Base-by-base conservation (phyloP, 2,888 invertebrate genomes). In the Diploptera punctata region DNA sequence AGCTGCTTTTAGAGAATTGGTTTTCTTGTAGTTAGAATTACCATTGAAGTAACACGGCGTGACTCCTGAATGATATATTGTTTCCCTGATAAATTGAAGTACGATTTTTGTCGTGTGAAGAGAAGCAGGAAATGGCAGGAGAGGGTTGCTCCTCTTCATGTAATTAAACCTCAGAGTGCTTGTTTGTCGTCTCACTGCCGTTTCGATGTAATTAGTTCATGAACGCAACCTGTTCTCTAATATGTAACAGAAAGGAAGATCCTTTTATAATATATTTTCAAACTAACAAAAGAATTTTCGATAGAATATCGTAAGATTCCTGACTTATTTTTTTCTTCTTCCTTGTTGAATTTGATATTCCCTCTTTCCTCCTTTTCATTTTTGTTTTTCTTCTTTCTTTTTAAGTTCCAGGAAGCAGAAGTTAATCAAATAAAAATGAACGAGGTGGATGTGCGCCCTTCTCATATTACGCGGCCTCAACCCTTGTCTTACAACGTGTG, bases 371-470 rank as follows among this genome's bases (percentile, higher is more conserved):
- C 4, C 3, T 52, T 5, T 52, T 18, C 18, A 52, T 52, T 52
- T 18, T 18, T 9, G 47, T n/a, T 3, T 9, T 47, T 47, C 47
- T 47, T 47, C 13, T 16, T 4, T 18, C n/a, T 47, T 47, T 13
- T 13, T 3, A 47, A n/a, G 5, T 16, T 47, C 18, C 47, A 4
- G 16, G 3, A 3, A 47, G 47, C 13, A 13, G 47, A 47, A 47
- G 47, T 47, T 47, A 47, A 47, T 47, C 16, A 47, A 47, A 47
- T 47, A 47, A 47, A n/a, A 47, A 47, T 47, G 47, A 47, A 47
- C 47, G 47, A 47, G 16, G 16, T 47, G 47, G 16, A 16, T 3
- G 18, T 5, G 47, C 47, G 18, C 47, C 18, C 47, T 47, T 47
- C 38, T 38, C 38, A 38, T 47, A 16, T 47, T 16, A 47, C 47